These are phyloP conservation scores for Boloria euphrosyne DNA, from an alignment of 2,888 invertebrate species.

Conservation along the genomic window DNA sequence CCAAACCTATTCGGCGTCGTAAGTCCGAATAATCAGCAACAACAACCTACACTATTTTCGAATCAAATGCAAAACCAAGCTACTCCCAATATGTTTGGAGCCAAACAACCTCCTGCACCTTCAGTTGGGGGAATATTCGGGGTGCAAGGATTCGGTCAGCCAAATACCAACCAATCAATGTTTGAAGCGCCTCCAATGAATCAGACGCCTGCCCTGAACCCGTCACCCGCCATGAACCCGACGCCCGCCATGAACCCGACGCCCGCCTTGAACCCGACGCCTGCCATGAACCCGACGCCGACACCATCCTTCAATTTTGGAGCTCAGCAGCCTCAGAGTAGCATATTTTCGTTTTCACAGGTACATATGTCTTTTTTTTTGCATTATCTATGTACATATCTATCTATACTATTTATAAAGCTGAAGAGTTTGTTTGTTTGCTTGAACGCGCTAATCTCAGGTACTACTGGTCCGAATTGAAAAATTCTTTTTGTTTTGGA, in stretches of 20 bases:
- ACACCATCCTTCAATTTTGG: conserved; percentile 63
- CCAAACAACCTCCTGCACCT: conserved; percentile 45
- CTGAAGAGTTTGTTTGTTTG: too few relatives aligned
- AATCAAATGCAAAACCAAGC: conserved; percentile 48
- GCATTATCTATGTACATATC: too few relatives aligned
- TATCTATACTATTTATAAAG: too few relatives aligned
- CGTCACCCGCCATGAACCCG: conserved; percentile 40
- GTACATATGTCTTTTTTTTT: conserved; percentile 45
- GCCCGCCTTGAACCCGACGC: conserved; percentile 45
- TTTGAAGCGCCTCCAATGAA: conserved; percentile 52
- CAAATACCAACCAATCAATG: conserved; percentile 44
- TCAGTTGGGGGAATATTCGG: conserved; percentile 54
- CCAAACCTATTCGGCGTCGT: conserved; percentile 53
- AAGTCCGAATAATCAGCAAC: conserved; percentile 12
- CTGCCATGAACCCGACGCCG: conserved; percentile 45
- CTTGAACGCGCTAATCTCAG: too few relatives aligned
- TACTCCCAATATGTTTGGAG: conserved; percentile 54
- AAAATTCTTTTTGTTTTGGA: too few relatives aligned
- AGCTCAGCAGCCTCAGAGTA: conserved; percentile 45
- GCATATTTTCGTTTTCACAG: conserved; percentile 68
- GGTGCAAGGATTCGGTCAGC: conserved; percentile 53
- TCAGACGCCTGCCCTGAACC: too few relatives aligned
- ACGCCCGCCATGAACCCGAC: conserved; percentile 52
- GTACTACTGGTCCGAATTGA: too few relatives aligned
- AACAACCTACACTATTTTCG: conserved; percentile 49